A percentile compares a stretch with the other conserved stretches of the same genome.
phyloP scores from a whole-genome alignment of 2,888 invertebrate genomes.

The Parnassius smintheus region DNA sequence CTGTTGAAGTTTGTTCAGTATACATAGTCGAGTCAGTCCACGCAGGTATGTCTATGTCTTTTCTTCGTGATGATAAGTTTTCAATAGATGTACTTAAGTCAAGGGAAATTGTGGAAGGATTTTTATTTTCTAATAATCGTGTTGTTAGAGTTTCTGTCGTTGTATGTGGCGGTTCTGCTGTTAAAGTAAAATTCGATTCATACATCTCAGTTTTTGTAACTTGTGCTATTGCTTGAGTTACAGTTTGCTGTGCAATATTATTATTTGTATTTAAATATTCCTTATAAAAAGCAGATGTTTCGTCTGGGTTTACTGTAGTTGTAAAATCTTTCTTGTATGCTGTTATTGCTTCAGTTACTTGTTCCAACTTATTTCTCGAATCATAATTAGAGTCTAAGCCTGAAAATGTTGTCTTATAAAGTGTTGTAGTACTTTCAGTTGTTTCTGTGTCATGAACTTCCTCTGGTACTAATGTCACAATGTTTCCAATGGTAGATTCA shows the following conservation, averaged over 20 bases:
- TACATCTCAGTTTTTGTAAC: neutral
- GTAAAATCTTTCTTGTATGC: neutral
- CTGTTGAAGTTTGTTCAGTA: constrained; percentile 66
- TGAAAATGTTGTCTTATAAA: neutral
- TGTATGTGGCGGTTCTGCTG: constrained; percentile 2
- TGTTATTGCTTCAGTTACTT: neutral
- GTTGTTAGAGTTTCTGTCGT: constrained; percentile 15
- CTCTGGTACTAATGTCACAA: constrained; percentile 27
- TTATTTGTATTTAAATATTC: constrained; percentile 7
- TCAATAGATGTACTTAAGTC: constrained; percentile 56
- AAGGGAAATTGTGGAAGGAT: constrained; percentile 33
- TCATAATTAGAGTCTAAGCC: no score
- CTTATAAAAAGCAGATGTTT: neutral
- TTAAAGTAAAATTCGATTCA: neutral
- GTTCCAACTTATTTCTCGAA: neutral
- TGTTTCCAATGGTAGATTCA: constrained; percentile 31
- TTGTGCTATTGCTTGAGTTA: constrained; percentile 1
- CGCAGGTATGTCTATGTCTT: constrained; percentile 70
- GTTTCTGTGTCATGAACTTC: constrained; percentile 1
- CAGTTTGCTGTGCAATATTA: neutral
- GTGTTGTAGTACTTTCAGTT: neutral
- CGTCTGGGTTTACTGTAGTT: neutral
- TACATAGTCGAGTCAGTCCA: constrained; percentile 66
- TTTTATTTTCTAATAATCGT: constrained; percentile 24
- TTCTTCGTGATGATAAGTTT: constrained; percentile 66